Evolutionary conservation across 2,888 invertebrate genomes (phyloP).

Genomic region (Drosophila pegasa): DNA sequence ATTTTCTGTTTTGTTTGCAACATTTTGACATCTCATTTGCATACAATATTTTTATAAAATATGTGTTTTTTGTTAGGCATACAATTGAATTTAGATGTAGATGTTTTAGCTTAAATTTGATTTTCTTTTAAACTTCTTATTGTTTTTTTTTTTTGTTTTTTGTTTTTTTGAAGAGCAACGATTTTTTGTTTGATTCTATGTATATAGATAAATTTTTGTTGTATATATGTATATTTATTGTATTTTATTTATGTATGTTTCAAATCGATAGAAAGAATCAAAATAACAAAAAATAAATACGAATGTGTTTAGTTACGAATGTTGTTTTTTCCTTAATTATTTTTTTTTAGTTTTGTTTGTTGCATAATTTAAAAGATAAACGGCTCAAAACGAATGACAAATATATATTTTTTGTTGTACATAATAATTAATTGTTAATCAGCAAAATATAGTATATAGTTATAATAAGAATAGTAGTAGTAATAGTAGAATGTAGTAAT

Average conservation of each 20-base stretch:
- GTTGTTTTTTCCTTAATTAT: constrained; percentile 48
- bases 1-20: constrained; percentile 75
- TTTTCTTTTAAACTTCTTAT: constrained; percentile 45
- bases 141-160: constrained; percentile 18
- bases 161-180: constrained; percentile 55
- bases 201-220: constrained; percentile 41
- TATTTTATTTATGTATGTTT: constrained; percentile 40
- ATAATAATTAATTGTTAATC: constrained; percentile 74
- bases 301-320: constrained; percentile 78
- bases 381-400: constrained; percentile 73
- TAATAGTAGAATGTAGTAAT: constrained; percentile 63
- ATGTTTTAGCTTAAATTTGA: constrained; percentile 68
- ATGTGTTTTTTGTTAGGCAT: constrained; percentile 73
- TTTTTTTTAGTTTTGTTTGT: neutral
- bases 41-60: constrained; percentile 80
- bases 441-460: constrained; percentile 66
- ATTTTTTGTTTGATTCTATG: constrained; percentile 35
- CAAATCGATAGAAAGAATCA: constrained; percentile 48
- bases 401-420: constrained; percentile 41
- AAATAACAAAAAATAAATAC: constrained; percentile 68
- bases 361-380: constrained; percentile 49
- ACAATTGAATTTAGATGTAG: constrained; percentile 67
- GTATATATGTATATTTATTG: constrained; percentile 53
- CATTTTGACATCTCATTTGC: constrained; percentile 80
- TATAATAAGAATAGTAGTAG: constrained; percentile 53